Evolutionary conservation across 23 tunicate species (phyloP).

Genomic region (Ascidia mentula): DNA sequence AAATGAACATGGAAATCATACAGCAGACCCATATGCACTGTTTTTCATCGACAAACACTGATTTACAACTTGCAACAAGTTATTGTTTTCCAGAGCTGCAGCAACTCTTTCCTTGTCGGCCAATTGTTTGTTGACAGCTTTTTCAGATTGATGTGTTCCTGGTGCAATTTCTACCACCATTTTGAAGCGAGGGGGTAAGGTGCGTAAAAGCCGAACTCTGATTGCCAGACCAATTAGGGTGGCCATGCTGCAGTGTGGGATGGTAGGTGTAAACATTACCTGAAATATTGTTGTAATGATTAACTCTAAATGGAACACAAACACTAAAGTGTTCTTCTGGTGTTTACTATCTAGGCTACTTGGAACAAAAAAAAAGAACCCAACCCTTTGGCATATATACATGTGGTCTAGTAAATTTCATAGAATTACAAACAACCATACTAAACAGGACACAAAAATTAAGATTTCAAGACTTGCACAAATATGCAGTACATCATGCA

Average conservation of each 20-base stretch:
- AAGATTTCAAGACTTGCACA: too few species aligned
- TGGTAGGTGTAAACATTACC: constrained; percentile 93
- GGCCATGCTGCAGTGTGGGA: constrained; percentile 99
- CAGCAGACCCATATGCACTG: constrained; percentile 17
- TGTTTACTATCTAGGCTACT: too few species aligned
- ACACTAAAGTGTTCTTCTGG: too few species aligned
- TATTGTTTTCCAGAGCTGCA: constrained; percentile 94
- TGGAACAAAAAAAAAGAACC: too few species aligned
- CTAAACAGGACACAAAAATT: too few species aligned
- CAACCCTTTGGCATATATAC: too few species aligned
- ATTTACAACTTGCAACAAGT: constrained; percentile 86
- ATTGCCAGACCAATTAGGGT: constrained; percentile 96
- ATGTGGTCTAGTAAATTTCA: too few species aligned
- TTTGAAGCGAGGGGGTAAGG: constrained; percentile 89
- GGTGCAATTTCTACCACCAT: constrained; percentile 76
- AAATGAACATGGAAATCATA: neutral
- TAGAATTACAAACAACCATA: too few species aligned
- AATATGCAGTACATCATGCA: too few species aligned
- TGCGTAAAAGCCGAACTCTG: constrained; percentile 72
- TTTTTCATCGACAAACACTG: constrained; percentile 77
- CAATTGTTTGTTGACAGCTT: constrained; percentile 90
- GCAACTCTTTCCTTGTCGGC: constrained; percentile 99
- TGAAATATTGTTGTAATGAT: too few species aligned
- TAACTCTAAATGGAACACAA: too few species aligned
- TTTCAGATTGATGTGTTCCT: constrained; percentile 89